Percentiles rank a stretch among this genome's conserved stretches.
Conservation (phyloP, 2,113 vertebrate species). For the Baryphthengus martii region DNA sequence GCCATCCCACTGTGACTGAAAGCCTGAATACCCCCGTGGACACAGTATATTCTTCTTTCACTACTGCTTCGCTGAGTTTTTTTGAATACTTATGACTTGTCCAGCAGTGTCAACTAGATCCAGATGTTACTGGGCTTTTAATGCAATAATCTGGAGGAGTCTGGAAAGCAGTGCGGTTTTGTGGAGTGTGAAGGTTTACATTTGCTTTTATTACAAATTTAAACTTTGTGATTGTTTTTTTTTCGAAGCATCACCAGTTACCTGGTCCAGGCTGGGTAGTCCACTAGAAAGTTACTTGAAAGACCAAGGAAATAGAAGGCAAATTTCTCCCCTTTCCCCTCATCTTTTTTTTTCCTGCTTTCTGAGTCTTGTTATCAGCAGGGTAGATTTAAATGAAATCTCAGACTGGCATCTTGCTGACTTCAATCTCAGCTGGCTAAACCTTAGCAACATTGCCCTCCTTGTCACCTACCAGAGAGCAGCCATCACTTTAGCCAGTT, state of each 20-base stretch:
- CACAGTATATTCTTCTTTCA: neutral
- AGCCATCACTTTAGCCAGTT: neutral
- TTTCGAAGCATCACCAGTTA: neutral
- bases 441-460: neutral
- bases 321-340: neutral
- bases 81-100: neutral
- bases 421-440: neutral
- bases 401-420: neutral
- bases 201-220: neutral
- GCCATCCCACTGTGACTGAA: neutral
- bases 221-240: neutral
- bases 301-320: neutral
- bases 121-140: slow-evolving; percentile 37
- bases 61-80: neutral
- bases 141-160: neutral
- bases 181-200: neutral
- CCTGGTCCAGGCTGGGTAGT: neutral
- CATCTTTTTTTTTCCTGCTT: neutral
- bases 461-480: neutral
- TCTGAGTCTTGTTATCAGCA: neutral
- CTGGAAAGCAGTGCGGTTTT: neutral
- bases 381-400: neutral
- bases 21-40: neutral
- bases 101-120: neutral
- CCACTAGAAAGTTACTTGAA: neutral